A percentile compares a stretch with the other conserved stretches of the same genome.
Evolutionary conservation across 92 coral and sea anemone species (phyloP).

Genomic region (Phenganax subtilis): DNA sequence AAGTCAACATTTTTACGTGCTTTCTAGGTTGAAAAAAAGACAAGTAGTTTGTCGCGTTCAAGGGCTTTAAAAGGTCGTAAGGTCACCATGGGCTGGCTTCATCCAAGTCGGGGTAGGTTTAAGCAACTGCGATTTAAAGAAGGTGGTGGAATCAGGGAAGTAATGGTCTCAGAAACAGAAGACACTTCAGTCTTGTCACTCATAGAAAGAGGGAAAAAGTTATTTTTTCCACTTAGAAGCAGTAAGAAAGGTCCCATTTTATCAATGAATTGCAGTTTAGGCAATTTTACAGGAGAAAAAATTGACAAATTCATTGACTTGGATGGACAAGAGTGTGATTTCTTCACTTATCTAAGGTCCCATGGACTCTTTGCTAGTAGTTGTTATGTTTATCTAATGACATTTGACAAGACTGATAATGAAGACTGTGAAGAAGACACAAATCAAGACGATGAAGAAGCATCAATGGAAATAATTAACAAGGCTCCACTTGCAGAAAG

Average conservation of each 20-base stretch:
- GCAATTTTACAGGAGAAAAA: conserved; percentile 31
- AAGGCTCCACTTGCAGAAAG: not conserved
- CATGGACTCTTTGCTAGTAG: conserved; percentile 25
- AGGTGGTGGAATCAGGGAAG: conserved; percentile 34
- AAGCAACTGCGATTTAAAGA: conserved; percentile 29
- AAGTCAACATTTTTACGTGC: too few relatives aligned
- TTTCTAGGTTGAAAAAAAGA: too few relatives aligned
- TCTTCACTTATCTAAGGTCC: conserved; percentile 8
- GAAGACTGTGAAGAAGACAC: not conserved
- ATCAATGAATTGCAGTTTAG: conserved; percentile 21
- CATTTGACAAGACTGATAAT: not conserved
- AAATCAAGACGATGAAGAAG: not conserved
- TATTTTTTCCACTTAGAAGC: conserved; percentile 35
- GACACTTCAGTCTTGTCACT: conserved; percentile 22
- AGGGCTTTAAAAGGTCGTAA: not conserved
- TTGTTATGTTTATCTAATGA: conserved; percentile 24
- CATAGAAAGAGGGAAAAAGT: conserved; percentile 6
- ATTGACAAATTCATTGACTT: conserved; percentile 19
- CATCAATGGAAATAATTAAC: not conserved
- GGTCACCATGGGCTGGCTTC: conserved; percentile 39
- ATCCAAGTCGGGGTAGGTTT: conserved; percentile 9
- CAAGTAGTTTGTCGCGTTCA: too few relatives aligned
- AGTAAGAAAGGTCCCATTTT: conserved; percentile 19
- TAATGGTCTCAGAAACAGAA: conserved; percentile 3
- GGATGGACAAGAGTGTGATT: conserved; percentile 25